Evolutionary conservation across 2,888 invertebrate genomes (phyloP), one percentile per base, ranked within the genome.

Genomic region (Caenorhabditis doughertyi): DNA sequence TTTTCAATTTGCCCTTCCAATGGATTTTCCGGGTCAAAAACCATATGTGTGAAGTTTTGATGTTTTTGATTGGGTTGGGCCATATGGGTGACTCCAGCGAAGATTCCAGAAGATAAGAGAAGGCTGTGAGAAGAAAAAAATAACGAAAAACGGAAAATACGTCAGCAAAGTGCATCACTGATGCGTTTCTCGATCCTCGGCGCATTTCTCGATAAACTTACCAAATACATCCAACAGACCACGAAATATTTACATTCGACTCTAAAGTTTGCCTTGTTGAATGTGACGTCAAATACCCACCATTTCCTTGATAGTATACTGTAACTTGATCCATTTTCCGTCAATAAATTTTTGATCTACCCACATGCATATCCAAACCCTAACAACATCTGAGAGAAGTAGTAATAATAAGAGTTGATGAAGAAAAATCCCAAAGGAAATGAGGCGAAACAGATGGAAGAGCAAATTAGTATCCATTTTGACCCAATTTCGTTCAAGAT

Each of bases 241-340:
- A 87, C 7, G 81, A 64, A 47, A 87, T 71, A 11, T 83, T 79
- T 1, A 81, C 74, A 55, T 87, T 87, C 11, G 83, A 65, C 49
- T 84, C 83, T 13, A 87, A 76, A 0, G 85, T 85, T 39, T 84
- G 65, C 35, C 85, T 51, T 1, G 85, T 79, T 0, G 85, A 85
- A 42, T 87, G 85, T 27, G 84, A 81, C 0, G 85, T 85, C 32
- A 85, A 25, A 32, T 87, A 87, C 0, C 83, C 84, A 3, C 87
- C 87, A 44, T 85, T 71, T 42, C 87, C 87, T 29, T 81, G 76
- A 56, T 85, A 87, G 49, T 80, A 87, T 9, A 85, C 87, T 87
- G 64, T 11, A 85, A 56, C 21, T 35, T 35, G n/a, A n/a, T n/a
- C n/a, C n/a, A n/a, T n/a, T n/a, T n/a, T n/a, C n/a, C n/a, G n/a